Evolutionary conservation across 2,113 vertebrate species (phyloP), one percentile per base, ranked within the genome.

Genomic region (Macrotis lagotis): DNA sequence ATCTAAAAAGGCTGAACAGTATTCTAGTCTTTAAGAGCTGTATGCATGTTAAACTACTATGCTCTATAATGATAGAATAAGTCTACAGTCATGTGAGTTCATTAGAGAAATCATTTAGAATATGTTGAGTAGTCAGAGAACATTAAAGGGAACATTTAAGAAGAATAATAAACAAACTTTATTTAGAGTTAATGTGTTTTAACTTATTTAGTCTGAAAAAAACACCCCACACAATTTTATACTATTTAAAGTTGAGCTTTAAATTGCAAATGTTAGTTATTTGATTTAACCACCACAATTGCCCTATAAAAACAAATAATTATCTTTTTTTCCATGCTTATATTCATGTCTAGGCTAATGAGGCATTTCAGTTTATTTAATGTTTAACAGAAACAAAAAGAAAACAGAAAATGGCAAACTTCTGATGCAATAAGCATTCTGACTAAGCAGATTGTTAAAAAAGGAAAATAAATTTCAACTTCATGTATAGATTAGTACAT

Each of bases 311-410:
- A 53, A 14, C 59, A 95, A 95, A 59, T 91, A 91, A 48, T 89
- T 94, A 94, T 48, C 22, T 88, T 93, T 95, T 88, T 55, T 25
- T 91, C 59, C 59, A 6, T 91, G 94, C 88, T 50, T 93, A 92
- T 53, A 74, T n/a, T 94, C 31, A 94, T 90, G 22, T 89, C 19
- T 93, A 91, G 25, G 28, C 8, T 90, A 92, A 91, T 92, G 51
- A 93, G 88, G 44, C 25, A 96, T 94, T 95, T 92, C 94, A 93
- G 28, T 24, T 94, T 91, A 94, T 37, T 95, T 94, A 88, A 92
- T 92, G 95, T 90, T 94, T 95, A 92, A 94, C 91, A 88, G 48
- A 93, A 24, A 94, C 91, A 96, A 89, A 25, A 48, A 2, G 50
- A 92, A 95, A 91, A 1, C 37, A 89, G 44, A 88, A 3, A 83